These are phyloP conservation scores for Polietes domitor DNA, from an alignment of 2,888 invertebrate genomes.

Conservation along the genomic window DNA sequence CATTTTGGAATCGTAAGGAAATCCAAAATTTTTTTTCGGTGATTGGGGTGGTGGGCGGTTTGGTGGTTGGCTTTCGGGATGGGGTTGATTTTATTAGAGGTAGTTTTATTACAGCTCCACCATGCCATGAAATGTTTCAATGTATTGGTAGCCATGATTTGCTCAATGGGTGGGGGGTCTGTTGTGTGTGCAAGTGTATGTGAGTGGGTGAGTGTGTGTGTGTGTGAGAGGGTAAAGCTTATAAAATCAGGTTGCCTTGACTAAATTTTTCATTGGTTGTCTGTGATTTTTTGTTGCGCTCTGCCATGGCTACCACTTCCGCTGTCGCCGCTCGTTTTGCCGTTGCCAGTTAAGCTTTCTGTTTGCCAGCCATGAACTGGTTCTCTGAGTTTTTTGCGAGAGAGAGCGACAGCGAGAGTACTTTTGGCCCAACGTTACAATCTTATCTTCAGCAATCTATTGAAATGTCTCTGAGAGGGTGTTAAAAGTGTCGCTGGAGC, in stretches of 20 bases:
- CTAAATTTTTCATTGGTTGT: constrained; percentile 82
- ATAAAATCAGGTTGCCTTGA: constrained; percentile 81
- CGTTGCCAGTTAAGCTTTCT: constrained; percentile 21
- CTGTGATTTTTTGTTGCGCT: constrained; percentile 78
- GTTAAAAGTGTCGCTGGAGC: neutral
- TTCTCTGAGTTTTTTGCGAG: neutral
- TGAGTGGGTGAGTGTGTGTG: constrained; percentile 29
- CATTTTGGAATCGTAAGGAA: constrained; percentile 48
- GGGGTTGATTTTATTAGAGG: constrained; percentile 24
- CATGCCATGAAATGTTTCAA: neutral
- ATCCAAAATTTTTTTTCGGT: constrained; percentile 35
- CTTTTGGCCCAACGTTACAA: constrained; percentile 55
- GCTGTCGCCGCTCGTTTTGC: constrained; percentile 17
- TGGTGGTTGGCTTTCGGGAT: neutral
- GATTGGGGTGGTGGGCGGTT: neutral
- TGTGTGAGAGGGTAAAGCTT: constrained; percentile 61
- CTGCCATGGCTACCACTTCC: constrained; percentile 24
- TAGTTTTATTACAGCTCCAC: constrained; percentile 39
- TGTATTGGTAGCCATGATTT: constrained; percentile 38
- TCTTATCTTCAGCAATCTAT: constrained; percentile 43
- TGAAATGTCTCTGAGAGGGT: constrained; percentile 33
- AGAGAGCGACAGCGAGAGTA: constrained; percentile 29
- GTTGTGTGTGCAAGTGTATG: constrained; percentile 5
- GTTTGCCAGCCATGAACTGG: constrained; percentile 6
- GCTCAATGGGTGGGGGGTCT: neutral